A percentile compares a stretch with the other conserved stretches of the same genome.
Conservation (phyloP, 1,140 invertebrate genomes). For the Hycleus phaleratus region DNA sequence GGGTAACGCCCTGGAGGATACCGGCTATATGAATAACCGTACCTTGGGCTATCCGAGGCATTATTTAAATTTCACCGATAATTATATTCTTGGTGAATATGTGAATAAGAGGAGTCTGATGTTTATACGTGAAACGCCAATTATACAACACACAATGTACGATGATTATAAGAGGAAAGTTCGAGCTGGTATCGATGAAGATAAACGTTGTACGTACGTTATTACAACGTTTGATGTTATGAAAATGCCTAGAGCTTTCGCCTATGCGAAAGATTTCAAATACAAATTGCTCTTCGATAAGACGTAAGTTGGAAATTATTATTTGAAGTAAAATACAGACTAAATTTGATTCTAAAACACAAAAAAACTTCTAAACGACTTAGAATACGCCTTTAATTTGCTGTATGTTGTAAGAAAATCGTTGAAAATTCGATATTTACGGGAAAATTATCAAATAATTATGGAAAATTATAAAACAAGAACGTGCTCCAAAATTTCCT, state of each 20-base stretch:
- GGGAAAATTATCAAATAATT: too few relatives aligned
- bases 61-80: slow-evolving; percentile 10
- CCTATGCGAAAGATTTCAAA: slow-evolving; percentile 53
- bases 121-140: slow-evolving; percentile 57
- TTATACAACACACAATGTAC: slow-evolving; percentile 58
- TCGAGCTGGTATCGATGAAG: slow-evolving; percentile 47
- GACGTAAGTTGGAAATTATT: slow-evolving; percentile 47
- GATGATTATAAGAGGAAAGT: slow-evolving; percentile 58
- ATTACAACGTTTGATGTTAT: slow-evolving; percentile 58
- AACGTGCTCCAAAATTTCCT: too few relatives aligned
- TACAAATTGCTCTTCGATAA: slow-evolving; percentile 53
- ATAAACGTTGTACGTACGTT: slow-evolving; percentile 61
- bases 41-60: not conserved
- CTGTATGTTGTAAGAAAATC: too few relatives aligned
- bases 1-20: slow-evolving; percentile 57
- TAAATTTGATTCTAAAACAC: too few relatives aligned
- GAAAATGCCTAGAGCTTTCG: slow-evolving; percentile 57
- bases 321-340: not conserved
- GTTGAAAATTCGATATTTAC: too few relatives aligned
- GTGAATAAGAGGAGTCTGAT: slow-evolving; percentile 48
- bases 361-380: too few relatives aligned
- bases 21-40: not conserved
- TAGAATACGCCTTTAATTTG: too few relatives aligned
- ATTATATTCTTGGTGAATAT: slow-evolving; percentile 27
- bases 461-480: too few relatives aligned